Conservation (phyloP, 2,888 invertebrate species). For the Thyatira batis region DNA sequence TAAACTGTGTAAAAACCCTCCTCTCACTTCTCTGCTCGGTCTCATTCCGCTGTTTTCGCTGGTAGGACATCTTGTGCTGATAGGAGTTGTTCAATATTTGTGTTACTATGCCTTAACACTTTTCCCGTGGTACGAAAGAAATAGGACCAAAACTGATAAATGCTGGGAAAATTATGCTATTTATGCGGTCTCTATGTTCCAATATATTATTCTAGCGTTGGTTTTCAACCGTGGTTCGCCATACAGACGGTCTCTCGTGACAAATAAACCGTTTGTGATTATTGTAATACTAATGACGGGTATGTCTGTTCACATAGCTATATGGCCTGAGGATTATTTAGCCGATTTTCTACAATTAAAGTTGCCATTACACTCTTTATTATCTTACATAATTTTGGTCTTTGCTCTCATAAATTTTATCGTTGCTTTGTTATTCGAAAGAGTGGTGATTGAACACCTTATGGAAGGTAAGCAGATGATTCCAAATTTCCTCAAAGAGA, state of each 20-base stretch:
- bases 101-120: conserved; percentile 84
- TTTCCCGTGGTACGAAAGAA: conserved; percentile 82
- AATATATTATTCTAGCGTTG: conserved; percentile 93
- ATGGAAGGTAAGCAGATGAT: conserved; percentile 67
- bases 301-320: conserved; percentile 86
- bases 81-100: conserved; percentile 85
- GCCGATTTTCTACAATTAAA: conserved; percentile 84
- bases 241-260: conserved; percentile 91
- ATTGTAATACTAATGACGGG: conserved; percentile 86
- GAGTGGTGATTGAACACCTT: conserved; percentile 64
- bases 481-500: conserved; percentile 67
- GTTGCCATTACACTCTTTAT: conserved; percentile 84
- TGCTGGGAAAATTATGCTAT: conserved; percentile 94
- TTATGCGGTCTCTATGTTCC: conserved; percentile 93
- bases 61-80: conserved; percentile 86
- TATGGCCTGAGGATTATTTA: conserved; percentile 85
- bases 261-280: conserved; percentile 89
- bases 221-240: conserved; percentile 96
- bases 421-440: conserved; percentile 67
- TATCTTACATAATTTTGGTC: conserved; percentile 82
- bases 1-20: conserved; percentile 89
- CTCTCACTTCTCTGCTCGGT: conserved; percentile 90
- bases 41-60: conserved; percentile 89
- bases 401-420: conserved; percentile 68
- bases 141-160: conserved; percentile 82